Evolutionary conservation across 1,140 invertebrate species (phyloP), one percentile per base, ranked within the genome.

Genomic region (Zaprionus davidi): DNA sequence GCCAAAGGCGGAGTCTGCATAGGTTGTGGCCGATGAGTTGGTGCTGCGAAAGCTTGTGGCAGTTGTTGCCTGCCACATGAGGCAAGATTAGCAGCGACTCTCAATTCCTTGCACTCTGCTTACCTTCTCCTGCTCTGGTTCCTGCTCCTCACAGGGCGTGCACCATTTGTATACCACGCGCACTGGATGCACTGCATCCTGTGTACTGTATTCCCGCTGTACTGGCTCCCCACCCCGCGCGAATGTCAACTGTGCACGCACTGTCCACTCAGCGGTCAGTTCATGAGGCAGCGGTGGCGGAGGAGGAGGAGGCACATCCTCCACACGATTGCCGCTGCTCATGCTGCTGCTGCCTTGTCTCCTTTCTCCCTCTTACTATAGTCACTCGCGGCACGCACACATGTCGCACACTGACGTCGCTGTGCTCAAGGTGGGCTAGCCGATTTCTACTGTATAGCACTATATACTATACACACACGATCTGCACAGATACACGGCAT

Each of bases 261-360:
- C 92, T 12, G 90, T 92, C 92, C 92, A 93, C 71, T 93, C 92
- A 36, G 92, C 92, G 13, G 92, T 93, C 51, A 93, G 55, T 53
- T 93, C 91, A 55, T 92, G 92, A 2, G 88, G 88, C 76, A 79
- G 49, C n/a, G 90, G 41, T n/a, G n/a, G n/a, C 0, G 41, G 6
- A 44, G 41, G n/a, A n/a, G 41, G 41, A 44, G 41, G 82, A 4
- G 71, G 69, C 9, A 26, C 41, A n/a, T 60, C 53, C 78, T 26
- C 36, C 15, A 9, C 49, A 15, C 57, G 28, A 22, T 53, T 64
- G 9, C 12, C 34, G n/a, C 24, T 55, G 22, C 22, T 58, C 63
- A 59, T 49, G 20, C 12, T 59, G 60, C 28, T 34, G 1, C 13
- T 15, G 26, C 36, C 13, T 56, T 41, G 26, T 70, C 65, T 46